phyloP scores from a whole-genome alignment of 2,797 vertebrate species.

The Notoglanidium macrostoma region DNA sequence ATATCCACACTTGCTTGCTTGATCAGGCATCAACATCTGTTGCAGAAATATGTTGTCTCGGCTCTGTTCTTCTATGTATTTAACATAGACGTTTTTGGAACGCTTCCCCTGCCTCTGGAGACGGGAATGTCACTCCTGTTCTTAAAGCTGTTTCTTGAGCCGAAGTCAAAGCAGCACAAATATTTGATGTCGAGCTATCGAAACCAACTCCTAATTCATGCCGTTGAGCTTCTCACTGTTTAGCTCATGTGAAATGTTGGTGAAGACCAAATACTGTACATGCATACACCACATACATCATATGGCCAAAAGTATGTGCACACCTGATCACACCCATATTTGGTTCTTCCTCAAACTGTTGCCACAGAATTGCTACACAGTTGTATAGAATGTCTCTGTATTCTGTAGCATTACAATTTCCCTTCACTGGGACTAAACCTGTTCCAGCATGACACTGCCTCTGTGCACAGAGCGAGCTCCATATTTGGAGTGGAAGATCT shows the following conservation, averaged over 20 bases:
- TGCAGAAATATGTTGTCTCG: neutral
- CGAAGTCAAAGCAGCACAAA: neutral
- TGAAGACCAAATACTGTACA: neutral
- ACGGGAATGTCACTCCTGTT: neutral
- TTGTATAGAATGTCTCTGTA: neutral
- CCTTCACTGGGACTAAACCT: neutral
- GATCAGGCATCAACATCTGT: conserved; percentile 17
- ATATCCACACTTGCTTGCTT: conserved; percentile 18
- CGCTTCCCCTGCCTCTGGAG: neutral
- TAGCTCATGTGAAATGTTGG: neutral
- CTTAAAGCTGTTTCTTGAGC: neutral
- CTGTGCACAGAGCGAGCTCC: neutral
- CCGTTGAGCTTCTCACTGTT: neutral
- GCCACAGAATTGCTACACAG: neutral
- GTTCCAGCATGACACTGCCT: neutral
- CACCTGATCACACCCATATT: neutral
- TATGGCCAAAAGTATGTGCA: neutral
- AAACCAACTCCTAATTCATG: neutral
- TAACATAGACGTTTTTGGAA: neutral
- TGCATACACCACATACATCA: neutral
- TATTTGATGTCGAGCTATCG: neutral
- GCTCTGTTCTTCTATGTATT: neutral
- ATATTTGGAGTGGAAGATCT: neutral
- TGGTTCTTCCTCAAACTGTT: neutral
- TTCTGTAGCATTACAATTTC: neutral